Evolutionary conservation across 1,140 invertebrate species (phyloP).

Genomic region (Drosophila sechellia): DNA sequence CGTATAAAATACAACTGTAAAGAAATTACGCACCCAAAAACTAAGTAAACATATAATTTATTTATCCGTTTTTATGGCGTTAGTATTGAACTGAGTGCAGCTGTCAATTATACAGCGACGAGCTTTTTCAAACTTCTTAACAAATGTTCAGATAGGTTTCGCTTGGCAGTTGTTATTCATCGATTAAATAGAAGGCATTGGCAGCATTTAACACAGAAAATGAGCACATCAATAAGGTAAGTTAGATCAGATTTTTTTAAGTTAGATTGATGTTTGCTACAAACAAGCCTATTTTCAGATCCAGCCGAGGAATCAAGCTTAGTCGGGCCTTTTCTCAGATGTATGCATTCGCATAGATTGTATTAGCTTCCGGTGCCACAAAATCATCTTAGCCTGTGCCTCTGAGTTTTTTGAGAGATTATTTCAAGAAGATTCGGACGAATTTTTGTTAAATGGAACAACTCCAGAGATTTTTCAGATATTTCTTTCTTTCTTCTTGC

Average conservation of each 20-base stretch:
- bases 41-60: no score
- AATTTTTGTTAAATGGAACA: background rate
- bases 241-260: background rate
- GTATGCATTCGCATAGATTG: background rate
- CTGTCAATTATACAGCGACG: background rate
- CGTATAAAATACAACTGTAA: no score
- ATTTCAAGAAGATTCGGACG: background rate
- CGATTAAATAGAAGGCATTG: background rate
- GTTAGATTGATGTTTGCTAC: no score
- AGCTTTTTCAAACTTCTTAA: background rate
- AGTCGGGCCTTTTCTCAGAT: background rate
- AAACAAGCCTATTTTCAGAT: background rate
- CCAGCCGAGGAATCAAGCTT: background rate
- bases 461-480: background rate
- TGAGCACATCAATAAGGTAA: background rate
- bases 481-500: no score
- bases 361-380: background rate
- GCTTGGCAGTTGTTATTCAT: background rate
- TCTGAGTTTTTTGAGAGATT: background rate
- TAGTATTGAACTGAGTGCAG: background rate
- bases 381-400: background rate
- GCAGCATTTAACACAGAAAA: background rate
- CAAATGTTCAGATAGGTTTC: background rate
- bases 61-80: no score
- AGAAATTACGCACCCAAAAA: no score